A percentile compares a stretch with the other conserved stretches of the same genome.
Conservation (phyloP, 2,888 invertebrate genomes). For the Venusia cambrica region DNA sequence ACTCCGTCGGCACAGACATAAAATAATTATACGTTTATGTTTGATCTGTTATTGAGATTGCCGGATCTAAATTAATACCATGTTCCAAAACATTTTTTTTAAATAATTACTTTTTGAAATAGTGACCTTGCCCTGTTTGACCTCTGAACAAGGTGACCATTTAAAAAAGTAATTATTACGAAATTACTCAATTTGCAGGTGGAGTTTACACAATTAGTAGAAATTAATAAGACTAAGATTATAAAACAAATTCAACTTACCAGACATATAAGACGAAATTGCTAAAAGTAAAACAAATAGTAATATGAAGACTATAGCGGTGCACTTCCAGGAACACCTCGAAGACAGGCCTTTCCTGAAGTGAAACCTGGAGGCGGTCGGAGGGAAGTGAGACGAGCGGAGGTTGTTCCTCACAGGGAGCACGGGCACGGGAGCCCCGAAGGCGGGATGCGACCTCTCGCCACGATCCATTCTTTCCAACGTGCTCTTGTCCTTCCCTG, state of each 20-base stretch:
- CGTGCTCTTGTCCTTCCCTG: constrained; percentile 82
- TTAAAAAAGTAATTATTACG: too few relatives aligned
- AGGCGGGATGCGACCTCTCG: constrained; percentile 83
- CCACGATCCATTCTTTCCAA: constrained; percentile 77
- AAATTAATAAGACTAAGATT: too few relatives aligned
- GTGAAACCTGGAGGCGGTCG: constrained; percentile 88
- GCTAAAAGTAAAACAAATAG: constrained; percentile 91
- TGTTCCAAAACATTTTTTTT: too few relatives aligned
- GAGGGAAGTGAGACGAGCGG: constrained; percentile 87
- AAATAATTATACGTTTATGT: constrained; percentile 22
- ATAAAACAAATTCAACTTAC: constrained; percentile 69
- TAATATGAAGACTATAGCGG: constrained; percentile 93
- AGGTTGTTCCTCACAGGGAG: constrained; percentile 88
- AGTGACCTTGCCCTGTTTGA: too few relatives aligned
- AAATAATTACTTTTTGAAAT: too few relatives aligned
- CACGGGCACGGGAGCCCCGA: constrained; percentile 86
- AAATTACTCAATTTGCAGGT: too few relatives aligned
- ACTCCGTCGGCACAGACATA: constrained; percentile 18
- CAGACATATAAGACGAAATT: constrained; percentile 92
- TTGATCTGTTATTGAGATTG: constrained; percentile 17
- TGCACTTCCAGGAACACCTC: constrained; percentile 95
- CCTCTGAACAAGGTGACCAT: too few relatives aligned
- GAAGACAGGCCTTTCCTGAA: constrained; percentile 93
- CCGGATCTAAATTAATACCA: too few relatives aligned
- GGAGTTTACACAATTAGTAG: too few relatives aligned